Evolutionary conservation across 1,140 invertebrate genomes (phyloP).

Genomic region (Drosophila biarmipes): DNA sequence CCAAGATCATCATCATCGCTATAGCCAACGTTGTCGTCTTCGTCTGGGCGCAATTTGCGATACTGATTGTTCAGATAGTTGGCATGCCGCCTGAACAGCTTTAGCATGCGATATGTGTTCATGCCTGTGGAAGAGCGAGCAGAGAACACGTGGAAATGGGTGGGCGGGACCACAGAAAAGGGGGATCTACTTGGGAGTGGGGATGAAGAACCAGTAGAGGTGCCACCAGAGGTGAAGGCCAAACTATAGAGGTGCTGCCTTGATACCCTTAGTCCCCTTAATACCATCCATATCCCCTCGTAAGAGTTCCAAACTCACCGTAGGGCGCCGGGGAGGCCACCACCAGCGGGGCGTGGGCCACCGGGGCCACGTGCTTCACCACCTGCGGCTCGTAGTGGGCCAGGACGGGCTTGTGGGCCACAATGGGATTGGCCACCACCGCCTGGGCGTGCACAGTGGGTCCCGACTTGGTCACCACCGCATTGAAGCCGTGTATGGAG

Average conservation of each 20-base stretch:
- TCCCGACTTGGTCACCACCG: conserved; percentile 86
- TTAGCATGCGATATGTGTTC: conserved; percentile 83
- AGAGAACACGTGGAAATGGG: conserved; percentile 44
- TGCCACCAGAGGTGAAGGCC: conserved; percentile 41
- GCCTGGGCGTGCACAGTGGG: conserved; percentile 85
- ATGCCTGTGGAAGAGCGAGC: conserved; percentile 78
- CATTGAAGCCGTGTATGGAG: conserved; percentile 86
- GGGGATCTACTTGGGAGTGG: conserved; percentile 10
- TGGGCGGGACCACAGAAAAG: conserved; percentile 19
- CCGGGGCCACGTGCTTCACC: conserved; percentile 67
- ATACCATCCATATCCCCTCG: neutral
- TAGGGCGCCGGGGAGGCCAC: conserved; percentile 84
- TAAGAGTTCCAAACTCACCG: conserved; percentile 69
- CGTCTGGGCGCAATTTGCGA: conserved; percentile 81
- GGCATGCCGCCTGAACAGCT: conserved; percentile 80
- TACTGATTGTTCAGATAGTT: conserved; percentile 82
- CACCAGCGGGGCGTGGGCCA: conserved; percentile 69
- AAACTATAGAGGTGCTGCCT: conserved; percentile 28
- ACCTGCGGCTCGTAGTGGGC: conserved; percentile 68
- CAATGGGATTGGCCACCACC: conserved; percentile 73
- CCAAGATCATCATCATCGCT: conserved; percentile 22
- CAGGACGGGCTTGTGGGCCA: conserved; percentile 73
- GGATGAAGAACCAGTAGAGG: conserved; percentile 4
- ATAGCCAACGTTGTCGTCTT: conserved; percentile 46
- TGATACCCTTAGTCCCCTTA: neutral